Percentiles rank a stretch among this genome's conserved stretches.
phyloP scores from a whole-genome alignment of 53 echinoderm and acorn worm genomes.

The Antedon mediterranea region DNA sequence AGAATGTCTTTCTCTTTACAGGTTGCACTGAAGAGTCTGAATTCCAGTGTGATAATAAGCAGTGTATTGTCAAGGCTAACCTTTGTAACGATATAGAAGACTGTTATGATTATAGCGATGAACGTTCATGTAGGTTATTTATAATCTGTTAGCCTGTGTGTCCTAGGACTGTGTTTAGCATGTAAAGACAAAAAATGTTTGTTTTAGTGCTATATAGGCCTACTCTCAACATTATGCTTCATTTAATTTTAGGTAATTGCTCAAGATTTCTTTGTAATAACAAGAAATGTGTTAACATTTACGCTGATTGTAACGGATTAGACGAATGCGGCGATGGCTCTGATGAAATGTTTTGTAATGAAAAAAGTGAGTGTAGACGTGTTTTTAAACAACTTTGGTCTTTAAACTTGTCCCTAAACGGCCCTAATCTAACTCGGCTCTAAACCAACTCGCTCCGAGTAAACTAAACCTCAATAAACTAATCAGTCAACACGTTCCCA shows the following conservation, averaged over 20 bases:
- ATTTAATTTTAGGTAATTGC: background rate
- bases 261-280: background rate
- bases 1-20: background rate
- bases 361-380: background rate
- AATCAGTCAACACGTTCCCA: no score
- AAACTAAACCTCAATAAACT: no score
- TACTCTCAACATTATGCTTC: no score
- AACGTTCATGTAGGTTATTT: background rate
- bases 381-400: background rate
- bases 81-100: background rate
- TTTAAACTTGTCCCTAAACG: no score
- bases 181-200: no score
- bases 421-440: no score
- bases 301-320: background rate
- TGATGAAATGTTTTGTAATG: background rate
- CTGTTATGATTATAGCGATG: conserved; percentile 1
- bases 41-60: background rate
- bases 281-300: background rate
- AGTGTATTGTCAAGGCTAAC: background rate
- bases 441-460: no score
- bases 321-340: background rate
- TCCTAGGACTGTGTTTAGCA: no score
- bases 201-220: no score
- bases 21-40: background rate
- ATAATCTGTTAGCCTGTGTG: no score